Conservation (phyloP, 2,888 invertebrate genomes). For the Sarcophaga caerulescens region DNA sequence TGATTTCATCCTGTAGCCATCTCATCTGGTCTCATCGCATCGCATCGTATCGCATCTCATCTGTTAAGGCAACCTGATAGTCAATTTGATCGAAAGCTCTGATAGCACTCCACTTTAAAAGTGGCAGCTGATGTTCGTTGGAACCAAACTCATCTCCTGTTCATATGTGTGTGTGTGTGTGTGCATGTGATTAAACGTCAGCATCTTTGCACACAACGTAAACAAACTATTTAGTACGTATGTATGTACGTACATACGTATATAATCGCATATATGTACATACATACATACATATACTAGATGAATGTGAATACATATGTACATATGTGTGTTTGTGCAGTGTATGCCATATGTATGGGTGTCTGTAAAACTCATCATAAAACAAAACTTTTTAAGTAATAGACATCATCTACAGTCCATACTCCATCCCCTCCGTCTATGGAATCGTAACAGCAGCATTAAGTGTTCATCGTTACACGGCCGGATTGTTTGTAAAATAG, state of each 20-base stretch:
- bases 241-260: too few species aligned
- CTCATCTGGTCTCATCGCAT: background rate
- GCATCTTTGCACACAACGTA: conserved; percentile 41
- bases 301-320: background rate
- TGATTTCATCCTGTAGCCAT: background rate
- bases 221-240: conserved; percentile 25
- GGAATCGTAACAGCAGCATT: conserved; percentile 47
- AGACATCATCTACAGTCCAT: conserved; percentile 61
- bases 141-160: conserved; percentile 20
- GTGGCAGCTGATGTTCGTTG: conserved; percentile 64
- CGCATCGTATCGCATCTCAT: conserved; percentile 17
- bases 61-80: conserved; percentile 74
- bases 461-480: conserved; percentile 56
- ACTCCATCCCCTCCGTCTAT: conserved; percentile 53
- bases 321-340: background rate
- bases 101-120: conserved; percentile 72
- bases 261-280: too few species aligned
- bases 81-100: conserved; percentile 79
- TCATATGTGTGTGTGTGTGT: conserved; percentile 33
- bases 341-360: background rate
- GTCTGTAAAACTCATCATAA: conserved; percentile 58
- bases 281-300: too few species aligned
- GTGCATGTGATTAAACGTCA: too few species aligned
- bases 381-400: conserved; percentile 51
- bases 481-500: conserved; percentile 52